Evolutionary conservation across 2,113 vertebrate genomes (phyloP), one percentile per base, ranked within the genome.

Genomic region (Phasianus colchicus): DNA sequence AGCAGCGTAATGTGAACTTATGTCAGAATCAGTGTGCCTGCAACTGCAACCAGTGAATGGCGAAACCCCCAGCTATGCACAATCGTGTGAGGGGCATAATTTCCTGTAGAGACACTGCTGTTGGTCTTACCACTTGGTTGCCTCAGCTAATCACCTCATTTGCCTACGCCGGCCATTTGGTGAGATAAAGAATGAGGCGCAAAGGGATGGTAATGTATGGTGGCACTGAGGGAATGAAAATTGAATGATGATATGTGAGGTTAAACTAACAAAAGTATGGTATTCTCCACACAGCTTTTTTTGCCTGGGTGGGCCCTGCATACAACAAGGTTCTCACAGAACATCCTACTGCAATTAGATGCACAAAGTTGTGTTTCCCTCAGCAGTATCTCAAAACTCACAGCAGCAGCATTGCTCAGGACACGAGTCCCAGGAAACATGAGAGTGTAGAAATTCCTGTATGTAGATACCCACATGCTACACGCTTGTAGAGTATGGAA

Each of bases 121-220:
- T 7, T 86, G 89, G 82, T 83, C 76, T 93, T 57, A 55, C 21
- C 91, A 85, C 84, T 89, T 66, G 78, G 75, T 18, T 81, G 72
- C 85, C 75, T 77, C 90, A 66, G 80, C 52, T 88, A 58, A 93
- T 84, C 92, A 78, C 74, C 43, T 84, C 60, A 67, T 87, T 69
- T 89, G 36, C 84, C 78, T 80, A 69, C 47, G 76, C 63, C 7
- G 6, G 82, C 55, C 94, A 55, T 89, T 88, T 87, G 64, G 84
- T 21, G 52, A 92, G 42, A 85, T 67, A 91, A 93, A 85, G 67
- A 90, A 92, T 29, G 45, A 92, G 66, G 36, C 36, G 73, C 67
- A 70, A 91, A 86, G 36, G 7, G 29, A 18, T 72, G 61, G 73
- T 58, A 89, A 86, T 63, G 72, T 9, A 34, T 2, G 47, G 63